These are phyloP conservation scores for Epirrita christyi DNA, from an alignment of 2,888 invertebrate species.

Conservation along the genomic window DNA sequence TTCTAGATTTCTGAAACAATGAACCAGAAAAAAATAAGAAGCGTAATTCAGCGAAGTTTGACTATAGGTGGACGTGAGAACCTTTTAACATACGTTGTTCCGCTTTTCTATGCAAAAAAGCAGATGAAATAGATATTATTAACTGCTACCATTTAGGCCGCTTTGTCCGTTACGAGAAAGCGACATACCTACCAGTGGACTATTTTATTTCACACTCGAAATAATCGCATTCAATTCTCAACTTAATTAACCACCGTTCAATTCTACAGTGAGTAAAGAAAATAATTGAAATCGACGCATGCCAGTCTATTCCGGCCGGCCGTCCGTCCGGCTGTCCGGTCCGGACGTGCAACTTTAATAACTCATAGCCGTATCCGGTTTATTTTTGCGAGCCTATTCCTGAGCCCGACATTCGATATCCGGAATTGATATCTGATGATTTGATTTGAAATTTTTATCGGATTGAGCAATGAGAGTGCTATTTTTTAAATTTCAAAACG, in stretches of 20 bases:
- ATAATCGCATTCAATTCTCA: slow-evolving; percentile 9
- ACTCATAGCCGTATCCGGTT: slow-evolving; percentile 37
- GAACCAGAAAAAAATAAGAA: too few relatives aligned
- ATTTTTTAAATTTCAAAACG: slow-evolving; percentile 14
- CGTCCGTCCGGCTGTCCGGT: slow-evolving; percentile 43
- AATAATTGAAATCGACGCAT: slow-evolving; percentile 42
- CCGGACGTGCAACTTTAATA: slow-evolving; percentile 61
- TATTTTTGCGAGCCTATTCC: slow-evolving; percentile 34
- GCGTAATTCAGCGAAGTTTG: too few relatives aligned
- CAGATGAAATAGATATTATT: too few relatives aligned
- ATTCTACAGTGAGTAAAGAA: slow-evolving; percentile 22
- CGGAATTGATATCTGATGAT: slow-evolving; percentile 23
- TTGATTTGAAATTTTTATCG: slow-evolving; percentile 21
- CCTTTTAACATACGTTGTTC: too few relatives aligned
- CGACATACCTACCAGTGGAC: too few relatives aligned
- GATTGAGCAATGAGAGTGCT: slow-evolving; percentile 8
- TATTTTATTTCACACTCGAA: slow-evolving; percentile 1
- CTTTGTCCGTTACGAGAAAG: too few relatives aligned
- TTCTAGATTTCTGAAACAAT: too few relatives aligned
- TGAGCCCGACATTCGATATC: slow-evolving; percentile 31
- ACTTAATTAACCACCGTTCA: slow-evolving; percentile 19
- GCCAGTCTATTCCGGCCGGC: slow-evolving; percentile 51
- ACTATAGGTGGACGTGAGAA: too few relatives aligned
- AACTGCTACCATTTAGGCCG: too few relatives aligned
- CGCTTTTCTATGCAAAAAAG: too few relatives aligned